phyloP scores from a whole-genome alignment of 2,113 vertebrate species.

The Montifringilla adamsi region DNA sequence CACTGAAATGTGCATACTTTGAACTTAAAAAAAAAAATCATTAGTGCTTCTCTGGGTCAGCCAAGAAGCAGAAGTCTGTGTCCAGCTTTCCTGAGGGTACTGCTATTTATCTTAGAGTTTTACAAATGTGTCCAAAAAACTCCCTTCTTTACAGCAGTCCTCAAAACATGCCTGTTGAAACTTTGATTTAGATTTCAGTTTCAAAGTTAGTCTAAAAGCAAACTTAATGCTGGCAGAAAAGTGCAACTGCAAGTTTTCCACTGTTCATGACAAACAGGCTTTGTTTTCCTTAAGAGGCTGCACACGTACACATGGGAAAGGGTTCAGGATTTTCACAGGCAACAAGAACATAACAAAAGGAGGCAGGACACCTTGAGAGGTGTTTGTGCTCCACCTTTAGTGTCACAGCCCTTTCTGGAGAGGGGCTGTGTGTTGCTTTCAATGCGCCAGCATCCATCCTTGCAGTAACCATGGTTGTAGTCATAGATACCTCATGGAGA shows the following conservation, averaged over 20 bases:
- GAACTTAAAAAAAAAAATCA: not conserved
- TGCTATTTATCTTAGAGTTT: not conserved
- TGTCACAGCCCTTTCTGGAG: not conserved
- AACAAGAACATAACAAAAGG: not conserved
- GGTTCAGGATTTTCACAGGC: not conserved
- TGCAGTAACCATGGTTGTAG: rapidly evolving
- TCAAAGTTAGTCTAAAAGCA: not conserved
- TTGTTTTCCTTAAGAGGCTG: not conserved
- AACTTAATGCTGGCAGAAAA: not conserved
- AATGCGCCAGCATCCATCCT: not conserved
- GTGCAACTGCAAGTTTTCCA: not conserved
- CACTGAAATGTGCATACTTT: not conserved
- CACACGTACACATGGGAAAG: not conserved
- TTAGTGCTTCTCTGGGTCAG: not conserved
- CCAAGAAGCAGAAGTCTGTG: not conserved
- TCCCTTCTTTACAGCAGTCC: not conserved
- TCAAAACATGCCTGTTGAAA: not conserved
- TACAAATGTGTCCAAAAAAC: not conserved
- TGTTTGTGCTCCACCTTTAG: not conserved
- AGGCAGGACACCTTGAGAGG: not conserved
- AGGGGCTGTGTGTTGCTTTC: not conserved
- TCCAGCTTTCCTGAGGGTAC: not conserved
- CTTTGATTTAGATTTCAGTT: not conserved
- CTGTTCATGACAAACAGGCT: not conserved
- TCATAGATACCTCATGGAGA: not conserved